Percentiles rank a stretch among this genome's conserved stretches.
Conservation (phyloP, 1,140 invertebrate genomes). For the Lasaia peninsularis region DNA sequence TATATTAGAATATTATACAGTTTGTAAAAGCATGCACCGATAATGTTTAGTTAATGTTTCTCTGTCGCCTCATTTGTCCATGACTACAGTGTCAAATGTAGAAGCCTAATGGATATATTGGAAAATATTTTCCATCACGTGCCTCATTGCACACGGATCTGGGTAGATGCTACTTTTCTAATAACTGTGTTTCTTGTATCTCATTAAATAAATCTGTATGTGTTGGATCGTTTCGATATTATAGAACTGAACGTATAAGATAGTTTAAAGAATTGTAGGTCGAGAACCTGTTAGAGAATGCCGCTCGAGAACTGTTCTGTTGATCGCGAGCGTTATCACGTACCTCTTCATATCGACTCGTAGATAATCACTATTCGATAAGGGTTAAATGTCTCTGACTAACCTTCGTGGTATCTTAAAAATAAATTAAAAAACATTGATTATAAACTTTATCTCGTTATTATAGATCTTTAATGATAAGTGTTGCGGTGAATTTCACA, state of each 20-base stretch:
- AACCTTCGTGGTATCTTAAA: background rate
- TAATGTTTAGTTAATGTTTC: background rate
- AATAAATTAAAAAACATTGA: background rate
- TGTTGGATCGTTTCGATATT: background rate
- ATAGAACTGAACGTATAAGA: conserved; percentile 5
- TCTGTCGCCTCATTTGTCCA: too few species aligned
- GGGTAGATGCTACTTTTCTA: background rate
- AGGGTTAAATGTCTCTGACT: too few species aligned
- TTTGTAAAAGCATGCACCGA: too few species aligned
- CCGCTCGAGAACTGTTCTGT: conserved; percentile 16
- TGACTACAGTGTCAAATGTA: too few species aligned
- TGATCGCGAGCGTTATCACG: background rate
- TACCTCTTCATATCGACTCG: background rate
- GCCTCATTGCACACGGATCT: too few species aligned
- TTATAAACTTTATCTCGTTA: too few species aligned
- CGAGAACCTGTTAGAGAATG: conserved; percentile 18
- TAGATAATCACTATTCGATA: background rate
- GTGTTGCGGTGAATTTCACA: too few species aligned
- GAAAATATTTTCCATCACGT: too few species aligned
- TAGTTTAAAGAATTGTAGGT: conserved; percentile 15
- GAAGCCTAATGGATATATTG: too few species aligned
- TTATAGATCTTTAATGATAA: too few species aligned
- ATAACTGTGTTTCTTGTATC: background rate
- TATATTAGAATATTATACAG: too few species aligned
- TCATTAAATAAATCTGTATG: conserved; percentile 1